Conservation (phyloP, 2,113 vertebrate species). For the Caranx melampygus region DNA sequence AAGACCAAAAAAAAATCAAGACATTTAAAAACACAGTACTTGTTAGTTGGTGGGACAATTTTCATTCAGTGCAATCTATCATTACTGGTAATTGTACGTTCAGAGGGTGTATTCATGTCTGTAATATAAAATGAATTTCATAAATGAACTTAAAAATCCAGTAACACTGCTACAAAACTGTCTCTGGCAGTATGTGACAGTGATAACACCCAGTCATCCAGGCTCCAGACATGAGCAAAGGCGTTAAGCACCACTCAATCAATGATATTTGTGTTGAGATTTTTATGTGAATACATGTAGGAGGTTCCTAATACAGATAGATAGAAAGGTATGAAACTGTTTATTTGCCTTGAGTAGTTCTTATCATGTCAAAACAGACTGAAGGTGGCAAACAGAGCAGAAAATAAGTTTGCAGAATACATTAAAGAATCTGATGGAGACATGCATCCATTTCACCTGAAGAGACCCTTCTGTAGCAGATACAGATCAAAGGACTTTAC, state of each 20-base stretch:
- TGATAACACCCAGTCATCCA: not conserved
- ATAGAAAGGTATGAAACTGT: slow-evolving; percentile 29
- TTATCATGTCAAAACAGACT: slow-evolving; percentile 70
- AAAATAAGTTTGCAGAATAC: slow-evolving; percentile 52
- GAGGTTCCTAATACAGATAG: slow-evolving; percentile 26
- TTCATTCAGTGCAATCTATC: not conserved
- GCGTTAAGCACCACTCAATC: not conserved
- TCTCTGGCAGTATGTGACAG: not conserved
- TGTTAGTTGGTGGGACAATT: not conserved
- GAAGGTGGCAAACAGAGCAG: slow-evolving; percentile 57
- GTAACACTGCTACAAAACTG: not conserved
- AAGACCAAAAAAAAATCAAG: not conserved
- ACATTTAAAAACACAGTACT: not conserved
- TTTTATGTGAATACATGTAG: slow-evolving; percentile 11
- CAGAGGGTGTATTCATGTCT: not conserved
- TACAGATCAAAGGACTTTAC: slow-evolving; percentile 71
- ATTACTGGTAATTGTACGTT: not conserved
- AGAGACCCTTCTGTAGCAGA: slow-evolving; percentile 68
- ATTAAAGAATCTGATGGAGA: slow-evolving; percentile 54
- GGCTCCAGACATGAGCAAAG: not conserved
- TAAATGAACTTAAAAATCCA: not conserved
- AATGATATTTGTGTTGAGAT: not conserved
- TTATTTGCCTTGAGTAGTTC: slow-evolving; percentile 47
- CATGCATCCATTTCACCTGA: slow-evolving; percentile 68
- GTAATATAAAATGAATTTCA: not conserved